phyloP scores from a whole-genome alignment of 2,888 invertebrate genomes.

The Chorisops tibialis region DNA sequence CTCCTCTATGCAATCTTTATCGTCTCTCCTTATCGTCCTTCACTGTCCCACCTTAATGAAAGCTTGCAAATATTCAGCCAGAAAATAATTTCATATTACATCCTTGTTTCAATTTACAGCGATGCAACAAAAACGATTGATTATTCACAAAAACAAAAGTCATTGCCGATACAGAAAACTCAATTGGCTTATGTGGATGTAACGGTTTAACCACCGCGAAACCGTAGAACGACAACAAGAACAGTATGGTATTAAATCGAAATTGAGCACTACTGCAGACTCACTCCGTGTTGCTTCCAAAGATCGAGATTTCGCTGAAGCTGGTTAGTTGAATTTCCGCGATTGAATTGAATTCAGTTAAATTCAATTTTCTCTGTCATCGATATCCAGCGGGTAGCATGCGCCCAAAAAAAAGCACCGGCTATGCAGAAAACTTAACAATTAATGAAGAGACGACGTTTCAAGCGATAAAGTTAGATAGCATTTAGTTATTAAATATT shows the following conservation, averaged over 20 bases:
- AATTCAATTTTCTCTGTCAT: background rate
- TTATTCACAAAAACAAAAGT: slow-evolving; percentile 70
- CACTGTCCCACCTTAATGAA: too few species aligned
- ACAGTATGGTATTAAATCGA: slow-evolving; percentile 64
- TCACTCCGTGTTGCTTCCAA: slow-evolving; percentile 48
- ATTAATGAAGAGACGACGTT: slow-evolving; percentile 67
- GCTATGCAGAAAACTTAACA: slow-evolving; percentile 86
- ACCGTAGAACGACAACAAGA: slow-evolving; percentile 77
- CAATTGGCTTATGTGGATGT: slow-evolving; percentile 88
- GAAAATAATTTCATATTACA: too few species aligned
- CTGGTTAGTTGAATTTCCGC: slow-evolving; percentile 39
- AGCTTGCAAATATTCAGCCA: too few species aligned
- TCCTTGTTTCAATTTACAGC: slow-evolving; percentile 55
- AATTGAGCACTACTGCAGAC: slow-evolving; percentile 62
- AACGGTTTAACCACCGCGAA: slow-evolving; percentile 85
- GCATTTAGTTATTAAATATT: background rate
- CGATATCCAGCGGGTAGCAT: slow-evolving; percentile 40
- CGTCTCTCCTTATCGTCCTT: too few species aligned
- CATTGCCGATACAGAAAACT: slow-evolving; percentile 74
- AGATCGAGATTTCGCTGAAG: slow-evolving; percentile 45
- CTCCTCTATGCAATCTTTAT: too few species aligned
- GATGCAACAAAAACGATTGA: slow-evolving; percentile 82
- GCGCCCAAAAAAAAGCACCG: slow-evolving; percentile 76
- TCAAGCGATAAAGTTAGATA: slow-evolving; percentile 53
- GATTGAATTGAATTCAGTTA: background rate